Conservation (phyloP, 2,888 invertebrate species). For the Catocala sponsa region DNA sequence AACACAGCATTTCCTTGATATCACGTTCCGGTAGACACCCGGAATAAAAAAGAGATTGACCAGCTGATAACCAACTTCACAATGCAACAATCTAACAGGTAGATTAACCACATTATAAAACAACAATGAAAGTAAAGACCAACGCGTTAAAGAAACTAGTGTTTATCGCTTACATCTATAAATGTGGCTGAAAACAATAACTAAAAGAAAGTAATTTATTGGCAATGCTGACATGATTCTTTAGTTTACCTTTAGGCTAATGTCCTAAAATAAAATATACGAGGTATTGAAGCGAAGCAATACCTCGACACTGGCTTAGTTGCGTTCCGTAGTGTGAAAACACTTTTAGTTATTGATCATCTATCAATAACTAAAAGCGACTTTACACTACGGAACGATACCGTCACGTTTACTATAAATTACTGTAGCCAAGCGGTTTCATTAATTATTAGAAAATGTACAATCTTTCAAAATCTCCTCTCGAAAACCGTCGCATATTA, state of each 20-base stretch:
- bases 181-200: slow-evolving; percentile 36
- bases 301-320: background rate
- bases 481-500: too few relatives aligned
- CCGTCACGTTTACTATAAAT: too few relatives aligned
- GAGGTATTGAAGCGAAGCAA: slow-evolving; percentile 8
- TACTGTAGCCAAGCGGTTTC: too few relatives aligned
- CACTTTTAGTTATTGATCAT: too few relatives aligned
- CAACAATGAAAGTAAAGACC: slow-evolving; percentile 24
- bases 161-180: slow-evolving; percentile 34
- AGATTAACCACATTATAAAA: slow-evolving; percentile 44
- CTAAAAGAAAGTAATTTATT: slow-evolving; percentile 46
- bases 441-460: too few relatives aligned
- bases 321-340: background rate
- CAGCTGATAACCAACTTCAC: slow-evolving; percentile 31
- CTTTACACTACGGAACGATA: too few relatives aligned
- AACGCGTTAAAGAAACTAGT: slow-evolving; percentile 19
- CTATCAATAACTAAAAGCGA: too few relatives aligned
- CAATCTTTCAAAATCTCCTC: too few relatives aligned
- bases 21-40: slow-evolving; percentile 33
- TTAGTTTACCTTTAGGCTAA: slow-evolving; percentile 21
- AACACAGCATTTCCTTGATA: slow-evolving; percentile 23
- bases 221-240: slow-evolving; percentile 22
- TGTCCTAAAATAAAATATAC: slow-evolving; percentile 31
- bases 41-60: slow-evolving; percentile 40
- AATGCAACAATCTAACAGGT: slow-evolving; percentile 38